Evolutionary conservation across 2,888 invertebrate genomes (phyloP), one percentile per base, ranked within the genome.

Genomic region (Macrophya annulata): DNA sequence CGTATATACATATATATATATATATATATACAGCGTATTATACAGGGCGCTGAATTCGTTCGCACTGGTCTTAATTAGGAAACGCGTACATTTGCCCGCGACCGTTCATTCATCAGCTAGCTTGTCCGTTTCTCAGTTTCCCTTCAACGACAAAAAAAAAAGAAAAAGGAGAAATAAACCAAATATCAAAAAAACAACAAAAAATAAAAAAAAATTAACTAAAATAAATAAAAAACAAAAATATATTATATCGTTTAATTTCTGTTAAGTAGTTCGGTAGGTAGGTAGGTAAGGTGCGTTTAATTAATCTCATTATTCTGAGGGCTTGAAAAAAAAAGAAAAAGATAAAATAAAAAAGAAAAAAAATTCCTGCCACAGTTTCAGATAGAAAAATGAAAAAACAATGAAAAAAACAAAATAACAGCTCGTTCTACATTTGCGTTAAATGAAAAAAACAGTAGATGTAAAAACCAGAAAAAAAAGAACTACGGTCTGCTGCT

Each of bases 61-160:
- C 62, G 81, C 81, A 45, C 72, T 21, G 59, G 81, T 62, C 81
- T 81, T 81, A 81, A 81, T 81, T 81, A 81, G 81, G 81, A 81
- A 81, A 81, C 62, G 81, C 81, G 81, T 55, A n/a, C 9, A 77
- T 77, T 77, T 62, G 62, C 40, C 62, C 40, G 59, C 81, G 51
- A 55, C 37, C 31, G 48, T 77, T 77, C 77, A 77, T 77, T 77
- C 77, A 55, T 77, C 77, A 51, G 51, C 15, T 31, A 17, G 55
- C 31, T 77, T 55, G 77, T 77, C 77, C 77, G 37, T 55, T 55
- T 77, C 55, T 51, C 55, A 17, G 51, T 55, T 77, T 77, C 17
- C 12, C 62, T 25, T 1, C 21, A 25, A 3, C 21, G 10, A 62
- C 17, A 40, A 40, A 15, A 10, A 8, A 37, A 71, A 37, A 40